phyloP scores from a whole-genome alignment of 2,113 vertebrate species.

The Gobius niger region DNA sequence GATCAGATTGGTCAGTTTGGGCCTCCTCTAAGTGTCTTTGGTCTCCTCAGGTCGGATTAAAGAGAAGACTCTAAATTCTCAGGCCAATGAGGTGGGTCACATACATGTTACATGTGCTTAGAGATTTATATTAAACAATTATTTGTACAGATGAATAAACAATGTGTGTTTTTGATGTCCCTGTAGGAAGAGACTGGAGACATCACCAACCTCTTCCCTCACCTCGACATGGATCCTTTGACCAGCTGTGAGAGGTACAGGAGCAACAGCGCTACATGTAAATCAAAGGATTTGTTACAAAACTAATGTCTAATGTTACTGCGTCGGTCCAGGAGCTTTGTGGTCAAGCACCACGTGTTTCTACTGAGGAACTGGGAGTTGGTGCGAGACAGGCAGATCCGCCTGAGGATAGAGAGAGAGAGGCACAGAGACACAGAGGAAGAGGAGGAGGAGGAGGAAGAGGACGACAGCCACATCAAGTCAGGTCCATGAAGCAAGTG shows the following conservation, averaged over 20 bases:
- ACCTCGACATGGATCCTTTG: constrained; percentile 91
- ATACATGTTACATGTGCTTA: not conserved
- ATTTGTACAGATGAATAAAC: not conserved
- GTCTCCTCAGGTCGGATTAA: constrained; percentile 63
- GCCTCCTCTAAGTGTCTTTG: constrained; percentile 12
- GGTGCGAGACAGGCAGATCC: constrained; percentile 88
- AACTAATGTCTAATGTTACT: constrained; percentile 22
- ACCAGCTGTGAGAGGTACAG: constrained; percentile 86
- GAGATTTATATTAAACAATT: not conserved
- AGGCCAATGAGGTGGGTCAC: constrained; percentile 44
- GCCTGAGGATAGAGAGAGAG: constrained; percentile 79
- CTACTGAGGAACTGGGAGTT: constrained; percentile 93
- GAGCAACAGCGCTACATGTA: not conserved
- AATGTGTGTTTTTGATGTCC: not conserved
- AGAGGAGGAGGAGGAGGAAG: constrained; percentile 57
- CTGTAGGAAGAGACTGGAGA: constrained; percentile 71
- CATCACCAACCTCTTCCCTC: constrained; percentile 77
- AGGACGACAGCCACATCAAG: constrained; percentile 72
- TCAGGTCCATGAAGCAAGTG: constrained; percentile 80
- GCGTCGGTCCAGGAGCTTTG: constrained; percentile 83
- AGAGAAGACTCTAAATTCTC: constrained; percentile 43
- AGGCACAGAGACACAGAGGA: constrained; percentile 44
- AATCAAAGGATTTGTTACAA: constrained; percentile 14
- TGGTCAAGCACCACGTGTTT: constrained; percentile 91
- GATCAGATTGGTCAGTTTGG: constrained; percentile 13